Base-by-base conservation (phyloP, 2,113 vertebrate species). In the Glaucomys volans region DNA sequence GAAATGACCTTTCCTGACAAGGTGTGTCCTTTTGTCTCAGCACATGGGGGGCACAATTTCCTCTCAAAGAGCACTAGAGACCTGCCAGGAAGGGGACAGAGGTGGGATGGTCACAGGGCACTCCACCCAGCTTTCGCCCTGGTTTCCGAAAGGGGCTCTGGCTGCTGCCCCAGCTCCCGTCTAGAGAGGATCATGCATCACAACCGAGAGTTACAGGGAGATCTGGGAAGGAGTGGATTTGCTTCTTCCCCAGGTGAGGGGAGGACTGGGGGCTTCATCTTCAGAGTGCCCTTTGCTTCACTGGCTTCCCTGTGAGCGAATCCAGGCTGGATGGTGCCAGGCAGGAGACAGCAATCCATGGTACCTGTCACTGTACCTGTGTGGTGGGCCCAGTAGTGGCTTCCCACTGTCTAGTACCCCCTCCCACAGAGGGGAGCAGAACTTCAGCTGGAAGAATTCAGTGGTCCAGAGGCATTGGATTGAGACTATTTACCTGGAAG, bases 351-450 rank as follows among this genome's bases (percentile, higher is more conserved):
- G 64, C 5, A 5, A 37, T 17, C 5, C 37, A 10, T 47, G 50
- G 10, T 0, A 14, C 7, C 4, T 2, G 24, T n/a, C n/a, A n/a
- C n/a, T n/a, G 59, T n/a, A 11, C 18, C 30, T 24, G 4, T 3
- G 4, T 0, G 16, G 59, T 5, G 40, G n/a, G 50, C 37, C 6
- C 0, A 24, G n/a, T 3, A n/a, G 12, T 8, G n/a, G 59, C 24
- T 22, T 6, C 9, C 32, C 42, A 4, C 10, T 10, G 8, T 10
- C 47, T n/a, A 6, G 1, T 32, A n/a, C 18, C 24, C 24, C 37
- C 17, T 59, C 16, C 74, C 52, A 42, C 47, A 26, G 50, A 72
- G 7, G 71, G 22, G 0, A 18, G 35, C 28, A 42, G 40, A 47
- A 66, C 47, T 62, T 67, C 8, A n/a, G 54, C 47, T 16, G 37